These are phyloP conservation scores for Polymixis flavicincta DNA, from an alignment of 2,888 invertebrate genomes.

Conservation along the genomic window DNA sequence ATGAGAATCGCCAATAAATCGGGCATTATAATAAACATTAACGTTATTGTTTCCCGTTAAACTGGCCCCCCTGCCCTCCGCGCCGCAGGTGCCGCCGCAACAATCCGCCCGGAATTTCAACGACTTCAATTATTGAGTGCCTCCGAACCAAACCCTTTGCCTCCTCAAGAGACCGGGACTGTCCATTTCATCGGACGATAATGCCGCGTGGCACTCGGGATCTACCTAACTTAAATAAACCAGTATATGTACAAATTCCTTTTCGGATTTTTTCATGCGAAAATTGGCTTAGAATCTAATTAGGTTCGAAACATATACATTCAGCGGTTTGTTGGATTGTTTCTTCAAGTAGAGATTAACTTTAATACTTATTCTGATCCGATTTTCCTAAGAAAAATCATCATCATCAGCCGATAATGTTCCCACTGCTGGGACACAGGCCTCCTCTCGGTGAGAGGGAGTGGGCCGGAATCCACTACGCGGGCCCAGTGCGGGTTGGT, in stretches of 20 bases:
- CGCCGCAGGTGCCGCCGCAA: slow-evolving; percentile 84
- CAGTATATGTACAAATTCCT: slow-evolving; percentile 70
- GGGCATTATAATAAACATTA: slow-evolving; percentile 89
- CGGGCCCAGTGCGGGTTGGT: too few species aligned
- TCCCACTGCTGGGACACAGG: too few species aligned
- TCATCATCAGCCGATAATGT: too few species aligned
- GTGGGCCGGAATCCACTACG: too few species aligned
- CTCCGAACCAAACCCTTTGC: slow-evolving; percentile 87
- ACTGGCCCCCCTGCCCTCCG: slow-evolving; percentile 65
- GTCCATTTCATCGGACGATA: slow-evolving; percentile 86
- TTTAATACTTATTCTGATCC: slow-evolving; percentile 24
- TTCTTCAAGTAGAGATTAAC: slow-evolving; percentile 47
- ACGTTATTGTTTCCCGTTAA: slow-evolving; percentile 88
- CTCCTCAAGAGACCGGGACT: slow-evolving; percentile 87
- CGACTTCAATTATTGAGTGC: slow-evolving; percentile 90
- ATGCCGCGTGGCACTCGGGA: slow-evolving; percentile 81
- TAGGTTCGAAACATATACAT: slow-evolving; percentile 58
- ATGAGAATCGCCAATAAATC: slow-evolving; percentile 89
- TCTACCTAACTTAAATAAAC: slow-evolving; percentile 82
- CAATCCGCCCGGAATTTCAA: slow-evolving; percentile 88
- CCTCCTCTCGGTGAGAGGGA: too few species aligned
- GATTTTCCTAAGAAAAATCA: slow-evolving; percentile 15
- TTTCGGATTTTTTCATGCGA: slow-evolving; percentile 73
- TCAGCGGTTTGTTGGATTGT: slow-evolving; percentile 38
- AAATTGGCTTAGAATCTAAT: slow-evolving; percentile 73